Conservation (phyloP, 2,888 invertebrate genomes). For the Eupithecia pulchellata region DNA sequence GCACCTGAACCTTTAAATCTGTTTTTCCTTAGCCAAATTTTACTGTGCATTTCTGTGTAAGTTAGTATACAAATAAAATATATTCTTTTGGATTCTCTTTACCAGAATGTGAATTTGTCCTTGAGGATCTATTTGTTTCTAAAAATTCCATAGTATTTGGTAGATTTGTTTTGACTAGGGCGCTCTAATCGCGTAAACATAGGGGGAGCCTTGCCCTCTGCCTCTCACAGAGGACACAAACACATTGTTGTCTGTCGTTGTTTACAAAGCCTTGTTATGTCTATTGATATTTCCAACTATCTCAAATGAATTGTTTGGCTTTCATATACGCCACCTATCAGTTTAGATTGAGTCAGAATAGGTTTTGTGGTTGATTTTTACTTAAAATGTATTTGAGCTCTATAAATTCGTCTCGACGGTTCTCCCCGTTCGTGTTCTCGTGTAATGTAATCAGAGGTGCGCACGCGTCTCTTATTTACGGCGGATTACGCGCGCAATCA, state of each 20-base stretch:
- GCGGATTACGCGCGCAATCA: conserved; percentile 81
- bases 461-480: conserved; percentile 79
- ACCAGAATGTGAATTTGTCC: not conserved
- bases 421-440: conserved; percentile 58
- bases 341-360: not conserved
- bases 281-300: not conserved
- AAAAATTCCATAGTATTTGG: not conserved
- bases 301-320: not conserved
- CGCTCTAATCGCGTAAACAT: not conserved
- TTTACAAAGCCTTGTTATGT: not conserved
- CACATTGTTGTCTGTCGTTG: not conserved
- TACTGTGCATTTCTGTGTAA: no score
- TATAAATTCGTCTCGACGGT: conserved; percentile 56
- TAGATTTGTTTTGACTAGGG: not conserved
- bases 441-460: conserved; percentile 76
- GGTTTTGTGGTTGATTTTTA: conserved; percentile 16
- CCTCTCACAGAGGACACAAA: not conserved
- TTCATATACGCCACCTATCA: not conserved
- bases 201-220: not conserved
- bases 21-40: no score
- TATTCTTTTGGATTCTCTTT: no score
- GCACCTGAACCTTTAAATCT: no score
- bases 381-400: not conserved
- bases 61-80: no score
- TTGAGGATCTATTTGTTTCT: not conserved